Conservation (phyloP, 2,888 invertebrate species). For the Vannuccia rotundouncinata region DNA sequence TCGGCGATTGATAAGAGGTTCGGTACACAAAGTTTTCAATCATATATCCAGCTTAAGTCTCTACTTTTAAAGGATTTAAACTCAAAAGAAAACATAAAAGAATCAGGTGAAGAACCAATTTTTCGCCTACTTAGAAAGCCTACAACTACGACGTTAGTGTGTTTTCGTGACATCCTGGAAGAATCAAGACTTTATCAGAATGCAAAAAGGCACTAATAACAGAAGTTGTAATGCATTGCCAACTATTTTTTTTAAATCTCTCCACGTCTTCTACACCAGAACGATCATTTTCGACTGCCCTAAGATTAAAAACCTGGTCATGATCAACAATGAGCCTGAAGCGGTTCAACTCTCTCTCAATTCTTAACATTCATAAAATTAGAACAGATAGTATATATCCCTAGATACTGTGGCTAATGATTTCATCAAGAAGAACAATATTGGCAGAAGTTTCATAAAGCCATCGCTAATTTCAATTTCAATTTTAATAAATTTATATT, state of each 20-base stretch:
- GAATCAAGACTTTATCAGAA: not conserved
- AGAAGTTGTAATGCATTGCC: not conserved
- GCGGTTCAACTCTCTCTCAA: not conserved
- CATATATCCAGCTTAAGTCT: not conserved
- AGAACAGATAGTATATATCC: not conserved
- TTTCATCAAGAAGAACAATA: too few relatives aligned
- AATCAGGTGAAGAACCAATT: not conserved
- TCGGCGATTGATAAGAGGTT: conserved; percentile 8
- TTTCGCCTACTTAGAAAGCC: not conserved
- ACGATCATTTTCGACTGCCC: not conserved
- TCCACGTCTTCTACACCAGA: not conserved
- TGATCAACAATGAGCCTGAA: not conserved
- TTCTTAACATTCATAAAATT: too few relatives aligned
- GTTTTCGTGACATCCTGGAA: too few relatives aligned
- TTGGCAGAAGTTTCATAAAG: too few relatives aligned
- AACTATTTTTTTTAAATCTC: not conserved
- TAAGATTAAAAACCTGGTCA: not conserved
- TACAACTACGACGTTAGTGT: not conserved
- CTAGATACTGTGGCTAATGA: too few relatives aligned
- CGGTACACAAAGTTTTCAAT: not conserved
- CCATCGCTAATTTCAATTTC: too few relatives aligned
- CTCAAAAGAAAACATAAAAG: not conserved
- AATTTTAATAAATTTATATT: too few relatives aligned
- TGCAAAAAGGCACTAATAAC: not conserved
- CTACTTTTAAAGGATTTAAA: not conserved